phyloP scores from a whole-genome alignment of 2,797 vertebrate genomes.

The Heteromormyrus szaboi region DNA sequence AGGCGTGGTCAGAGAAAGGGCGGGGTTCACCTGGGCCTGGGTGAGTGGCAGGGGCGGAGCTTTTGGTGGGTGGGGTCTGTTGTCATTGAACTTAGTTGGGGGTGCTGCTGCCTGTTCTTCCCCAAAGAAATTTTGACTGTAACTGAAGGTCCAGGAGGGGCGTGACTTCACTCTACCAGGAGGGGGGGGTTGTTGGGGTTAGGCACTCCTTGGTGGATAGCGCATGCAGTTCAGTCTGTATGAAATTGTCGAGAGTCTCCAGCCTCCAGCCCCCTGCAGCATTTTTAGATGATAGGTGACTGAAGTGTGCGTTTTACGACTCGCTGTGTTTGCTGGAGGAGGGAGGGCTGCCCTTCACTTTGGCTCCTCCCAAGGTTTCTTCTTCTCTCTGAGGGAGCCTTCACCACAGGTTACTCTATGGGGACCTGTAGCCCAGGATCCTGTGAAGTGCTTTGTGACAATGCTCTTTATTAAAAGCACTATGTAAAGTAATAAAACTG shows the following conservation, averaged over 20 bases:
- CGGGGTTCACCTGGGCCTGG: constrained; percentile 56
- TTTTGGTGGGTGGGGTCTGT: neutral
- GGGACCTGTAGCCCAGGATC: neutral
- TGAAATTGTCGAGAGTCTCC: neutral
- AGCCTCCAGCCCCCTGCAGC: neutral
- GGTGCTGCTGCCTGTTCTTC: neutral
- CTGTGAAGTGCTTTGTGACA: neutral
- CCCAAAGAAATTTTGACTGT: neutral
- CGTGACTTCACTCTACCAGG: neutral
- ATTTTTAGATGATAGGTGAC: neutral
- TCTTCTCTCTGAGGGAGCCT: neutral
- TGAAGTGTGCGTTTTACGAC: neutral
- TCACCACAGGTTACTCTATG: neutral
- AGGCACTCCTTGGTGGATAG: neutral
- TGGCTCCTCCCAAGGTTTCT: neutral
- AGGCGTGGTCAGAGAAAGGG: constrained; percentile 53
- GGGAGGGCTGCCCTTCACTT: neutral
- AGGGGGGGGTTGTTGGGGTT: neutral
- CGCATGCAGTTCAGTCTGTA: neutral
- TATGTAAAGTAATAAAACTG: neutral
- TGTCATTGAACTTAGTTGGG: neutral
- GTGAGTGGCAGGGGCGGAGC: constrained; percentile 58
- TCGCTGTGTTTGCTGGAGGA: neutral
- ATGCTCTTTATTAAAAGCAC: neutral
- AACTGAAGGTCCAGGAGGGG: neutral